Evolutionary conservation across 2,797 vertebrate genomes (phyloP).

Genomic region (Oryzias sinensis): DNA sequence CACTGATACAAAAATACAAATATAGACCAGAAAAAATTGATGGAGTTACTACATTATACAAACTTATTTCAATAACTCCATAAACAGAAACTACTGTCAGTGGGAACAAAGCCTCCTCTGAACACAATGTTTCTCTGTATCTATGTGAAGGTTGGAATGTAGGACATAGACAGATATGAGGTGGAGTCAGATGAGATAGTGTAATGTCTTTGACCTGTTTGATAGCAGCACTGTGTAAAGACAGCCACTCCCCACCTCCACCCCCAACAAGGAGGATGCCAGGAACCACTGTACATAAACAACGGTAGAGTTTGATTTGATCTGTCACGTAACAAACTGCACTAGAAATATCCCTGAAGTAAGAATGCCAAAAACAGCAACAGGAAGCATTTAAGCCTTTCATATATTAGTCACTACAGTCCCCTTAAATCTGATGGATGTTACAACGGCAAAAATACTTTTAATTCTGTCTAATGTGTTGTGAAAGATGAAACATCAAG

Average conservation of each 20-base stretch:
- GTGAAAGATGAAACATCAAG: conserved; percentile 27
- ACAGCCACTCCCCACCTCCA: conserved; percentile 25
- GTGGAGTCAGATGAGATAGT: conserved; percentile 34
- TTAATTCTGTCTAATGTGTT: conserved; percentile 17
- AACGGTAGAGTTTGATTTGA: conserved; percentile 47
- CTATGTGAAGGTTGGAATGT: conserved; percentile 1
- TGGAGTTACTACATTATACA: no score
- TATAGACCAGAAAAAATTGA: no score
- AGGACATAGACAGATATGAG: conserved; percentile 30
- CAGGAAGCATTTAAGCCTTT: conserved; percentile 12
- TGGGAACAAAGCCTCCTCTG: no score
- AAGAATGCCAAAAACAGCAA: not conserved
- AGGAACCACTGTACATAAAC: conserved; percentile 36
- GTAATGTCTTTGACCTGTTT: conserved; percentile 42
- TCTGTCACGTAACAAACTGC: conserved; percentile 37
- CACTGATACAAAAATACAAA: no score
- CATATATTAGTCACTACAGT: conserved; percentile 10
- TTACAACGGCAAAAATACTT: conserved; percentile 24
- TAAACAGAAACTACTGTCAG: no score
- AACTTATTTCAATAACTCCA: no score
- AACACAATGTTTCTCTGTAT: no score
- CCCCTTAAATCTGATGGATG: conserved; percentile 16
- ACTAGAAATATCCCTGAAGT: not conserved
- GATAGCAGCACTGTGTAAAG: conserved; percentile 43
- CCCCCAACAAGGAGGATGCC: conserved; percentile 31